Evolutionary conservation across 2,797 vertebrate genomes (phyloP).

Genomic region (Lepus townsendii): DNA sequence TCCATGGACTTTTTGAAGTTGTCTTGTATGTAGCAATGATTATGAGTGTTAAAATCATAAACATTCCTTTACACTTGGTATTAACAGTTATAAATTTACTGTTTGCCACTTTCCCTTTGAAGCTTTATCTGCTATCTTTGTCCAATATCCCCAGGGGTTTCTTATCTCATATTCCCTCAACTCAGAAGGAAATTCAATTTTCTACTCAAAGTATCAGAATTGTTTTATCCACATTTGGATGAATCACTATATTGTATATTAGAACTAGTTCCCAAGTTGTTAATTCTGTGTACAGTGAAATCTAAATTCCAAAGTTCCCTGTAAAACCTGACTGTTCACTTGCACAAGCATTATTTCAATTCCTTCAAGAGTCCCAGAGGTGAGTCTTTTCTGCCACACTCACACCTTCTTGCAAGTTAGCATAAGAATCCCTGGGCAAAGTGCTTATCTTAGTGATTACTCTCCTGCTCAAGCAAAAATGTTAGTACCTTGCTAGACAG

Average conservation of each 20-base stretch:
- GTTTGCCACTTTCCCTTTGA: conserved; percentile 29
- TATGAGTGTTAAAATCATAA: not conserved
- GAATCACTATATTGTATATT: conserved; percentile 11
- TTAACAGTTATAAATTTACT: conserved; percentile 9
- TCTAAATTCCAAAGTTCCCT: not conserved
- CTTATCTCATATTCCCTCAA: not conserved
- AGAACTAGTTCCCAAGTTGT: conserved; percentile 28
- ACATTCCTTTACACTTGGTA: not conserved
- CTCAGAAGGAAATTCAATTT: not conserved
- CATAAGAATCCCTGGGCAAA: not conserved
- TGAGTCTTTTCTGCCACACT: not conserved
- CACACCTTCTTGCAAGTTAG: conserved; percentile 3
- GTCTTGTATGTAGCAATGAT: not conserved
- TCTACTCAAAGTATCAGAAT: not conserved
- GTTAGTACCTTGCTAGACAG: conserved; percentile 10
- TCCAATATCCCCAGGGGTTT: conserved; percentile 2
- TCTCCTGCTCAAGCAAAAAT: not conserved
- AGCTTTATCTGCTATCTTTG: conserved; percentile 61
- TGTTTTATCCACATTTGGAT: not conserved
- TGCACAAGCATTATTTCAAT: conserved; percentile 12
- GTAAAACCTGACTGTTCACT: not conserved
- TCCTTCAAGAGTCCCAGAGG: conserved; percentile 1
- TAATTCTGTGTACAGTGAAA: conserved; percentile 47
- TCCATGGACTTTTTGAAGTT: no score
- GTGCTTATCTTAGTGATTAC: not conserved